Evolutionary conservation across 2,797 vertebrate species (phyloP).

Genomic region (Thaleichthys pacificus): DNA sequence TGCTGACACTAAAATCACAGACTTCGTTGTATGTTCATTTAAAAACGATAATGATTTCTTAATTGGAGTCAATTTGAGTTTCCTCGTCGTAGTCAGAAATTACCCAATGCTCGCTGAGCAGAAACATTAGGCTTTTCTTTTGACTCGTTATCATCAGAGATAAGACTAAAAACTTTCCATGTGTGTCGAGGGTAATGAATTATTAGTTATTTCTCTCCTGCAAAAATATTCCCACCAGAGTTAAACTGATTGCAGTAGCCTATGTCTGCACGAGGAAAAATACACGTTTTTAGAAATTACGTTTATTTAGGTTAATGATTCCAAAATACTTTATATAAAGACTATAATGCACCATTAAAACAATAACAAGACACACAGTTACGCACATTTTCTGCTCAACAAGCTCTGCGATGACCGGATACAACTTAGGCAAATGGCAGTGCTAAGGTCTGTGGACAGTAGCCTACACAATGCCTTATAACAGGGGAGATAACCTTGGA

Average conservation of each 20-base stretch:
- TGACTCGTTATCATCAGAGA: slow-evolving; percentile 67
- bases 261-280: too few relatives aligned
- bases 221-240: slow-evolving; percentile 13
- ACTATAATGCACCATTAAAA: too few relatives aligned
- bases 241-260: slow-evolving; percentile 26
- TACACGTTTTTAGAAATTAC: too few relatives aligned
- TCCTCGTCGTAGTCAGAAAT: slow-evolving; percentile 66
- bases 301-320: too few relatives aligned
- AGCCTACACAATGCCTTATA: background rate
- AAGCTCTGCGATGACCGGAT: background rate
- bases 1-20: slow-evolving; percentile 64
- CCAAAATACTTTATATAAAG: too few relatives aligned
- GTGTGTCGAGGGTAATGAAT: slow-evolving; percentile 57
- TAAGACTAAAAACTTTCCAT: slow-evolving; percentile 52
- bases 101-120: slow-evolving; percentile 56
- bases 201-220: slow-evolving; percentile 37
- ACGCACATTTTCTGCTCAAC: too few relatives aligned
- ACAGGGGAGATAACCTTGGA: background rate
- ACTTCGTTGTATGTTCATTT: slow-evolving; percentile 66
- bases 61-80: slow-evolving; percentile 69
- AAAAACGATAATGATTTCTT: slow-evolving; percentile 75
- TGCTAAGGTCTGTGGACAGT: background rate
- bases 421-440: background rate
- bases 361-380: too few relatives aligned
- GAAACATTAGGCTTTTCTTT: slow-evolving; percentile 63